phyloP scores from a whole-genome alignment of 2,888 invertebrate genomes.

The Eupeodes luniger region DNA sequence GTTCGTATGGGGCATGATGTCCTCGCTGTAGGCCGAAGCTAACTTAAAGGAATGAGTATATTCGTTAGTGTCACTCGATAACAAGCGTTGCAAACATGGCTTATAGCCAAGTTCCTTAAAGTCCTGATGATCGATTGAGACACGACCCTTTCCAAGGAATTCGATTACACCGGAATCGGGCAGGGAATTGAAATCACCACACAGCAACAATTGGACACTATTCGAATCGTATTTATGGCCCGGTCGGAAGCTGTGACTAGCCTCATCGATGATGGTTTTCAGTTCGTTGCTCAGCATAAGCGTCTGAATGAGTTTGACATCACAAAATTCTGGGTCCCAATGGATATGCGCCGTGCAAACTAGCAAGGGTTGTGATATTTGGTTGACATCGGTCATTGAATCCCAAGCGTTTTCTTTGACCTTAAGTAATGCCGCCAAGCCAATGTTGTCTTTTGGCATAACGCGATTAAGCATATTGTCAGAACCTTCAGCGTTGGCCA shows the following conservation, averaged over 20 bases:
- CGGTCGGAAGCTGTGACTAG: slow-evolving; percentile 90
- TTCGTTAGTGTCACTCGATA: slow-evolving; percentile 94
- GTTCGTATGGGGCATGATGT: slow-evolving; percentile 99
- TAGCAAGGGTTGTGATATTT: slow-evolving; percentile 93
- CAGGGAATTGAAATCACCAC: slow-evolving; percentile 99
- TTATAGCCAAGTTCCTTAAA: slow-evolving; percentile 98
- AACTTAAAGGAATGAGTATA: slow-evolving; percentile 98
- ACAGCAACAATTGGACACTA: slow-evolving; percentile 95
- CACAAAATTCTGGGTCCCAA: slow-evolving; percentile 99
- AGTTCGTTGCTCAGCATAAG: slow-evolving; percentile 99
- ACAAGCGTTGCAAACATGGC: slow-evolving; percentile 94
- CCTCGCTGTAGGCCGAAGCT: slow-evolving; percentile 96
- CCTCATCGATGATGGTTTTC: slow-evolving; percentile 93
- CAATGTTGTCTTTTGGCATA: slow-evolving; percentile 99
- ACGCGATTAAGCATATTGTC: slow-evolving; percentile 99
- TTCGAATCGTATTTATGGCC: slow-evolving; percentile 90
- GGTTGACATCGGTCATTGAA: slow-evolving; percentile 91
- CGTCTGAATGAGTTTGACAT: slow-evolving; percentile 99
- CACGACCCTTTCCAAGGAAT: slow-evolving; percentile 95
- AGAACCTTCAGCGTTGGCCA: slow-evolving; percentile 98
- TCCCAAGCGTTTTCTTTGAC: slow-evolving; percentile 98
- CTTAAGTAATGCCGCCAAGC: slow-evolving; percentile 96
- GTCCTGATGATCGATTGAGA: slow-evolving; percentile 96
- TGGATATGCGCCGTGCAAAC: slow-evolving; percentile 99
- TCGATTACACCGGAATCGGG: slow-evolving; percentile 99